Evolutionary conservation across 2,888 invertebrate genomes (phyloP), one percentile per base, ranked within the genome.

Genomic region (Eurytoma adleriae): DNA sequence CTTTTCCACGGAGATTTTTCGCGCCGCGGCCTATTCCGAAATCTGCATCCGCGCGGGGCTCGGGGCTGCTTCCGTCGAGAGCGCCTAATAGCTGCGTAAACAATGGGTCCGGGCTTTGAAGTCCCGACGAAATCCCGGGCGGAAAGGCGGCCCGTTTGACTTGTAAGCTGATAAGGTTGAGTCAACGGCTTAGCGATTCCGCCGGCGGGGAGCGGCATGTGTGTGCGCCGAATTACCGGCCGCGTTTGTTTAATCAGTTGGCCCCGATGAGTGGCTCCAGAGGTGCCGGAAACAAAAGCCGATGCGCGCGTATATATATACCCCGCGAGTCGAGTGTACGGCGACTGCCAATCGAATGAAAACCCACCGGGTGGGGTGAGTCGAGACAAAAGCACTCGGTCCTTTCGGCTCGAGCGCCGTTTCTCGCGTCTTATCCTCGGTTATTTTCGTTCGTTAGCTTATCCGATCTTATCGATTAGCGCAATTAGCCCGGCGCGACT

Each of bases 91-190:
- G 90, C 90, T 89, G 84, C 85, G 90, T 88, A 88, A 90, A 90
- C 88, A 90, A 85, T 82, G 78, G 83, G n/a, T 27, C 30, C 82
- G 72, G 68, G 73, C 87, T 87, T 88, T 87, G 88, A 87, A 84
- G 86, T 84, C 76, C 40, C 83, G 79, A 78, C 81, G 86, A 84
- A 85, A 86, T 88, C 87, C 87, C 86, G 84, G 84, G 81, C 86
- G 85, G 86, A 87, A 87, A 86, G 62, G 18, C 50, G 80, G 59
- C 18, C 57, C 16, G 70, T 82, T 79, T 82, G 86, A 86, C 88
- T 90, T 90, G 90, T 90, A 90, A 90, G 88, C 86, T 89, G 90
- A 90, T 90, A 90, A 90, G 86, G 86, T 89, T 90, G 88, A 88
- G 89, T 88, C 88, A 89, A 88, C 87, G 89, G 89, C 89, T 90